Base-by-base conservation (phyloP, 2,888 invertebrate genomes). In the Trisateles emortualis region DNA sequence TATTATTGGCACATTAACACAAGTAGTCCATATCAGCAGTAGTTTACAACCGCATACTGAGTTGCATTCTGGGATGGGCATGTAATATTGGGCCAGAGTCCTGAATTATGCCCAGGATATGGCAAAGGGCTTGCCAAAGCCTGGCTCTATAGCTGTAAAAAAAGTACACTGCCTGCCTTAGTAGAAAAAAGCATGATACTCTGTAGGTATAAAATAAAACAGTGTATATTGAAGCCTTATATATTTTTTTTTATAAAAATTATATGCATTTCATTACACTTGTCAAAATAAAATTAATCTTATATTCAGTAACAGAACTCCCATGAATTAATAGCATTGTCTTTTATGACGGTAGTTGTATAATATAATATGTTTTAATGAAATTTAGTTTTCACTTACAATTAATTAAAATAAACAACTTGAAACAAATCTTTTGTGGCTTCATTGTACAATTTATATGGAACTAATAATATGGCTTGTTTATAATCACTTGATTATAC, bases 231-330 rank as follows among this genome's bases (percentile, higher is more conserved):
- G 76, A 87, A 90, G 90, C 90, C 79, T 85, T 88, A 83, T 86
- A 82, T 81, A 83, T 88, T 87, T 85, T 87, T 85, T 81, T 89
- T 86, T 86, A 81, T 84, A 84, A 85, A 92, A 92, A 88, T 89
- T 88, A 90, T 86, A 89, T 87, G 86, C 86, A 86, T 86, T 87
- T 86, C 75, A 82, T 82, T 83, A 86, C 81, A 88, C 74, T 81
- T 83, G 83, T 87, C 83, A 84, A 80, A 82, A 81, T 84, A 86
- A 87, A 82, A 84, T 79, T 79, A 49, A 80, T 65, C 70, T n/a
- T 70, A 74, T 75, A 67, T 72, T 79, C 45, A 53, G 45, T 71
- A 68, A 68, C 68, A 65, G 57, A 68, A 66, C 41, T 59, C 33
- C 54, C 52, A 59, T 59, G 59, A 66, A 61, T 59, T 46, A 66